Evolutionary conservation across 2,888 invertebrate genomes (phyloP).

Genomic region (Pycnomerus fuliginosus): DNA sequence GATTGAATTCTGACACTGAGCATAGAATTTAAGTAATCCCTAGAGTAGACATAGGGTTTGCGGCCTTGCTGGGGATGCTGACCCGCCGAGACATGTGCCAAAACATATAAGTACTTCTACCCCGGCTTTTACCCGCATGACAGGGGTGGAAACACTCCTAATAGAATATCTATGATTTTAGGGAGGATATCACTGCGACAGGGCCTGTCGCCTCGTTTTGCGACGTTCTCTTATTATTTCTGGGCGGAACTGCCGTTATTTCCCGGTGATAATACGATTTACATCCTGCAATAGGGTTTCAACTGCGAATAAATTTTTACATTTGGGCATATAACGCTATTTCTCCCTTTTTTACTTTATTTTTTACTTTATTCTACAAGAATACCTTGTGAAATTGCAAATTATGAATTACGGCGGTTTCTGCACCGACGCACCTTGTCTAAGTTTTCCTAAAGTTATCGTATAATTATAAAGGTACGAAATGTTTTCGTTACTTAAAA

Average conservation of each 20-base stretch:
- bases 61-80: conserved; percentile 14
- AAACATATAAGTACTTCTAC: conserved; percentile 18
- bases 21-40: conserved; percentile 44
- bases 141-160: conserved; percentile 8
- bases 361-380: too few relatives aligned
- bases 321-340: too few relatives aligned
- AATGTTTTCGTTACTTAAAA: too few relatives aligned
- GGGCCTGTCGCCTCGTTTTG: conserved; percentile 4
- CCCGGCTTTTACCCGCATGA: conserved; percentile 17
- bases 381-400: too few relatives aligned
- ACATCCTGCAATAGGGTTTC: conserved; percentile 11
- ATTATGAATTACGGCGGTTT: too few relatives aligned
- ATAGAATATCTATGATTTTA: conserved; percentile 12
- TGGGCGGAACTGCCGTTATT: conserved; percentile 12
- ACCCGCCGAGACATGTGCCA: conserved; percentile 21
- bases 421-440: too few relatives aligned
- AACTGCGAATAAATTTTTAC: conserved; percentile 1
- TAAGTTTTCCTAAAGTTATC: too few relatives aligned
- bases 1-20: conserved; percentile 45
- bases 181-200: conserved; percentile 3
- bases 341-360: too few relatives aligned
- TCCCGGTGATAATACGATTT: conserved; percentile 15
- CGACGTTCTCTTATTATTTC: conserved; percentile 12
- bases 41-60: conserved; percentile 25
- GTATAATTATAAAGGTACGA: too few relatives aligned